These are phyloP conservation scores for Saccopteryx leptura DNA, from an alignment of 2,113 vertebrate species.

Conservation along the genomic window DNA sequence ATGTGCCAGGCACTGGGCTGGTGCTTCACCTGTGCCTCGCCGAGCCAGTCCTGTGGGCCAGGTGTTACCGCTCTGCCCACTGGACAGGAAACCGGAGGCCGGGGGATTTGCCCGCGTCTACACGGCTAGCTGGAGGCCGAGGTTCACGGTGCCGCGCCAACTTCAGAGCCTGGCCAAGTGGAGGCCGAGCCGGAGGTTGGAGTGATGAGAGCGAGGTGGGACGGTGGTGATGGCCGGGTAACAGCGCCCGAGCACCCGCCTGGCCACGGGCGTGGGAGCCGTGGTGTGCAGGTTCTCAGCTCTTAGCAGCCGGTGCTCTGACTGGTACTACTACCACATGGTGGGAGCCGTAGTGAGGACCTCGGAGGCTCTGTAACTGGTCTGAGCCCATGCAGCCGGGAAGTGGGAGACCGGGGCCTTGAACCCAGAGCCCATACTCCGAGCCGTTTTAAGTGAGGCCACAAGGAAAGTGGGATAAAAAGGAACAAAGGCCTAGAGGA, in stretches of 20 bases:
- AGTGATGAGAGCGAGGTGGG: neutral
- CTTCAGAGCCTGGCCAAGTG: neutral
- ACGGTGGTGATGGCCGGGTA: neutral
- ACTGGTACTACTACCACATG: neutral
- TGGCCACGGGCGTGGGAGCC: neutral
- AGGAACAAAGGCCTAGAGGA: neutral
- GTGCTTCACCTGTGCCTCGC: neutral
- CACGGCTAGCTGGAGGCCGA: neutral
- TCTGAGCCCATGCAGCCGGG: neutral
- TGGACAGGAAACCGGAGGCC: neutral
- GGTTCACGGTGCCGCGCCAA: neutral
- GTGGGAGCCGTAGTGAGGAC: neutral
- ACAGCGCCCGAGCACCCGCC: neutral
- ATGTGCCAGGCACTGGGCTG: neutral
- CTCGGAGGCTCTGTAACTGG: neutral
- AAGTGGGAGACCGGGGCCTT: neutral
- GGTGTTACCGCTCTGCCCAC: neutral
- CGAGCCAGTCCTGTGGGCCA: neutral
- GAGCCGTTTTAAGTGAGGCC: neutral
- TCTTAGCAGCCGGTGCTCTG: neutral
- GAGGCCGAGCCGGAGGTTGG: neutral
- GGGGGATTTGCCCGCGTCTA: neutral
- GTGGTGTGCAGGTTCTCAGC: accelerated
- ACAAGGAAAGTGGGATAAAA: neutral
- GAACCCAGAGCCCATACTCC: neutral